A percentile compares a stretch with the other conserved stretches of the same genome.
phyloP scores from a whole-genome alignment of 2,888 invertebrate genomes.

The Dioctria linearis region DNA sequence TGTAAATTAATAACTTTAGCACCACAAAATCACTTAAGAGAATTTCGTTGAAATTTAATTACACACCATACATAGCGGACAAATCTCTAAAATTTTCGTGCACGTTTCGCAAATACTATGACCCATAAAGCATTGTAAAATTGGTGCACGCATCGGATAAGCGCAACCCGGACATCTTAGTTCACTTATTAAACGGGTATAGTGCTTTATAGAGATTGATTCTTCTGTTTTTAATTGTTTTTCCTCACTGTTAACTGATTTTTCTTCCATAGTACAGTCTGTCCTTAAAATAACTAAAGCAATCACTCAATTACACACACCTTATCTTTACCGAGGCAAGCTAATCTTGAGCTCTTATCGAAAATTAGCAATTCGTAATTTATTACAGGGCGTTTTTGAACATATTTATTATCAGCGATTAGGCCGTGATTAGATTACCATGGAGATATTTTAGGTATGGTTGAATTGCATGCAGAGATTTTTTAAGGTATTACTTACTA shows the following conservation, averaged over 20 bases:
- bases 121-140: constrained; percentile 67
- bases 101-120: constrained; percentile 69
- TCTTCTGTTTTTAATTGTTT: background rate
- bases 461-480: too few relatives aligned
- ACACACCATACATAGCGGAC: constrained; percentile 69
- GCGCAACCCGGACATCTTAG: constrained; percentile 70
- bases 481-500: too few relatives aligned
- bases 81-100: constrained; percentile 66
- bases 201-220: constrained; percentile 65
- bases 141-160: constrained; percentile 68
- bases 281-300: background rate
- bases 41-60: background rate
- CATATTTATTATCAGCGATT: too few relatives aligned
- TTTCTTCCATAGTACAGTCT: constrained; percentile 21
- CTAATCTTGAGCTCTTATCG: too few relatives aligned
- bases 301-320: too few relatives aligned
- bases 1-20: constrained; percentile 61
- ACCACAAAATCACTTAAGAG: background rate
- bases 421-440: too few relatives aligned
- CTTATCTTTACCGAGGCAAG: too few relatives aligned
- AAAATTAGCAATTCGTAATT: too few relatives aligned
- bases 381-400: too few relatives aligned
- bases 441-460: too few relatives aligned
- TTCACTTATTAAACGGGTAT: constrained; percentile 69
- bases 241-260: background rate